A percentile compares a stretch with the other conserved stretches of the same genome.
phyloP scores from a whole-genome alignment of 64 coral and sea anemone genomes.

The Anthopleura sola region DNA sequence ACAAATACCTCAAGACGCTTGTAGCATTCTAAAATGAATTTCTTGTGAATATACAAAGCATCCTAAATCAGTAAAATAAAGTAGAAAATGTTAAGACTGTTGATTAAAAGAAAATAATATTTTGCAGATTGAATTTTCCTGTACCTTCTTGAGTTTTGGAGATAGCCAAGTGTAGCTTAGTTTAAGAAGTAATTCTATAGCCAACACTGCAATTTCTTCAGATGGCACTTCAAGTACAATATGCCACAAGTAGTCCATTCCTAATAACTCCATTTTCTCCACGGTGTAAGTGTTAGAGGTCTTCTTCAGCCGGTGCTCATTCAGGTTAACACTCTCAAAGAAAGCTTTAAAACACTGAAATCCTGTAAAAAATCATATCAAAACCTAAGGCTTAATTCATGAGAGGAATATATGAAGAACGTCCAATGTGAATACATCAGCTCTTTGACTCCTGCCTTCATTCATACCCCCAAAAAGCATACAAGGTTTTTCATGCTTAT shows the following conservation, averaged over 20 bases:
- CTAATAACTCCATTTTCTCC: constrained; percentile 84
- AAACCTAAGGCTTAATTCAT: not conserved
- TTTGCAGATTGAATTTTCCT: not conserved
- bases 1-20: constrained; percentile 77
- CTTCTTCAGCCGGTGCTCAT: constrained; percentile 80
- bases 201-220: constrained; percentile 83
- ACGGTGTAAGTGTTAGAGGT: constrained; percentile 62
- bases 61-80: constrained; percentile 27
- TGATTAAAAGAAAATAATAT: not conserved
- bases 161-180: constrained; percentile 87
- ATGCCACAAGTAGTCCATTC: constrained; percentile 81
- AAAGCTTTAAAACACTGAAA: constrained; percentile 81
- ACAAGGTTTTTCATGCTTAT: too few species aligned
- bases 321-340: constrained; percentile 79
- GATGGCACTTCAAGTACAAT: constrained; percentile 80
- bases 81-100: not conserved
- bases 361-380: constrained; percentile 8
- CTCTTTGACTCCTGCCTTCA: too few species aligned
- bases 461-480: too few species aligned
- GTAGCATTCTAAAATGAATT: constrained; percentile 92
- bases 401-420: not conserved
- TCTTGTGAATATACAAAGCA: constrained; percentile 85
- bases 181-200: constrained; percentile 64
- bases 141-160: constrained; percentile 85
- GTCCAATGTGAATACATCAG: too few species aligned